phyloP scores from a whole-genome alignment of 2,888 invertebrate genomes.

The Halictus quadricinctus region DNA sequence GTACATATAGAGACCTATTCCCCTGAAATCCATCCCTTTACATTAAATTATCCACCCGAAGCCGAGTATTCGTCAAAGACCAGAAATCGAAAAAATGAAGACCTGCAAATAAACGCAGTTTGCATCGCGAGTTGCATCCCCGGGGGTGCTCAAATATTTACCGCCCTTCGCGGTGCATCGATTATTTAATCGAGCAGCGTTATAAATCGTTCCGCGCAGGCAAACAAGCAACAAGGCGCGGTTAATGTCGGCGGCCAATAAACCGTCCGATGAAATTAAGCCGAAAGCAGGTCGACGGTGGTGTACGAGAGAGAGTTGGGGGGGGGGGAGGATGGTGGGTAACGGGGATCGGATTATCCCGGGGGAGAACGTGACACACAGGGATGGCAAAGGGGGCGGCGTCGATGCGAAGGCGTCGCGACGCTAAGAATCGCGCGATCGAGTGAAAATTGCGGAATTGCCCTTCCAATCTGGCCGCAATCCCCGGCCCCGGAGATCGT shows the following conservation, averaged over 20 bases:
- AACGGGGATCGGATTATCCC: slow-evolving; percentile 11
- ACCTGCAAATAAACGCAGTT: not conserved
- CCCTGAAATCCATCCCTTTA: no score
- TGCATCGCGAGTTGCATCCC: not conserved
- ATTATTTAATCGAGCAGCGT: not conserved
- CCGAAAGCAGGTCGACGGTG: not conserved
- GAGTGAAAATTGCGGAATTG: slow-evolving; percentile 58
- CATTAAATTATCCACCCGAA: no score
- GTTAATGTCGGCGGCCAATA: slow-evolving; percentile 1
- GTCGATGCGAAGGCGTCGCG: slow-evolving; percentile 15
- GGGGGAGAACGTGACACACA: not conserved
- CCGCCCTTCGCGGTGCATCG: not conserved
- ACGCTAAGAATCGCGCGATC: slow-evolving; percentile 49
- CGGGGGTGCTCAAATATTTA: not conserved
- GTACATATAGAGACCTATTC: no score
- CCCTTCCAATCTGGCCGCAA: slow-evolving; percentile 59
- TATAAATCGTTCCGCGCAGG: not conserved
- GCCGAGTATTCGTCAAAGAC: not conserved
- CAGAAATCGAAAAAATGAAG: not conserved
- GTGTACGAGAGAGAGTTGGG: not conserved
- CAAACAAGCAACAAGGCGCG: not conserved
- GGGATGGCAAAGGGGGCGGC: not conserved
- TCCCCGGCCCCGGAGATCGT: slow-evolving; percentile 52
- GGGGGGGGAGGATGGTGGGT: not conserved
- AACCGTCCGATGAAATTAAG: slow-evolving; percentile 6